Base-by-base conservation (phyloP, 2,113 vertebrate genomes). In the Thunnus thynnus region DNA sequence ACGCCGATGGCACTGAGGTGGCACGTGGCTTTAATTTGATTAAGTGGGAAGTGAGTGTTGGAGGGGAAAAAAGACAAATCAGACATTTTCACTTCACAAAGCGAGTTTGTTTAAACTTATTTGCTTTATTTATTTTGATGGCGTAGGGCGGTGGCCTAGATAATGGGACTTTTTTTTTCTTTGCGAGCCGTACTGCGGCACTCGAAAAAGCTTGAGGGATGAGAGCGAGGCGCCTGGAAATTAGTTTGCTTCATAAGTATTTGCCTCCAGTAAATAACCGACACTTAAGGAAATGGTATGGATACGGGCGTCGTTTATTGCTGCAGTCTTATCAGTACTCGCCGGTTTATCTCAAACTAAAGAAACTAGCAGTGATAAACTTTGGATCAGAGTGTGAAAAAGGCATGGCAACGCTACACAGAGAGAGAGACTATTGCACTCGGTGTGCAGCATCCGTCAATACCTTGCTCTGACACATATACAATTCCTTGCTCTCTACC, bases 1-100 rank as follows among this genome's bases (percentile, higher is more conserved):
- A 5, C 3, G 14, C 51, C 11, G 57, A 76, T 63, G 66, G n/a
- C 57, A 71, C 68, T 1, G 50, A 65, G 30, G 67, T 46, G 17
- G 56, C 86, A 73, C 46, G 32, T 71, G 72, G 68, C 50, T 88
- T 86, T 75, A 47, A 87, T 85, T 83, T 73, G 72, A 85, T 70
- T 52, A 73, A 83, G 69, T 72, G 62, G 74, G 64, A 75, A 50
- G 54, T 12, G 80, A 58, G 41, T 57, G 82, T 47, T 7, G n/a
- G 71, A 67, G 60, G 61, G 62, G 78, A 76, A 72, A 77, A 72
- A 77, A 66, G 62, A 36, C 61, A 72, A 68, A 83, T 62, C 48
- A 64, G 50, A 58, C 46, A 51, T 62, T 87, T 86, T 69, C 82
- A 78, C 79, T 1, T 75, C 44, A 69, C 77, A 72, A 78, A 72